Evolutionary conservation across 2,797 vertebrate species (phyloP).

Genomic region (Malacoctenus gilli): DNA sequence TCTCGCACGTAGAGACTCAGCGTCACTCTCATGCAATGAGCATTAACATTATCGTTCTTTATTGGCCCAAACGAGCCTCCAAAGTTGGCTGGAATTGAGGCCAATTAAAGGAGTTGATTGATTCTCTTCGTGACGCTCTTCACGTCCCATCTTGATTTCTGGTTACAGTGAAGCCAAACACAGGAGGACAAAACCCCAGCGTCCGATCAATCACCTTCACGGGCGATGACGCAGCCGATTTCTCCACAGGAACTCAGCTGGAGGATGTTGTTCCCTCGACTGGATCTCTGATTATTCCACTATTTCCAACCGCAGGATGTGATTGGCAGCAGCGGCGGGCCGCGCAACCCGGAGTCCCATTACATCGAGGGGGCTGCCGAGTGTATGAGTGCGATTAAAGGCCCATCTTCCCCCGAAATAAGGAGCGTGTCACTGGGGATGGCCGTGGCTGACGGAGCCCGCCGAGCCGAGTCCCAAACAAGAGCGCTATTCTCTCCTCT

Average conservation of each 20-base stretch:
- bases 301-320: no score
- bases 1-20: slow-evolving; percentile 47
- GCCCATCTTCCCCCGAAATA: slow-evolving; percentile 68
- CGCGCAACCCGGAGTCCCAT: slow-evolving; percentile 62
- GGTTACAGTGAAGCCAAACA: no score
- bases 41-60: no score
- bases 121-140: slow-evolving; percentile 37
- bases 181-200: no score
- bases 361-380: slow-evolving; percentile 58
- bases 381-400: slow-evolving; percentile 69
- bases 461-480: slow-evolving; percentile 53
- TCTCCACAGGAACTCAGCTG: no score
- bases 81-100: slow-evolving; percentile 64
- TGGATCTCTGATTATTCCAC: no score
- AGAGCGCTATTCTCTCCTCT: slow-evolving; percentile 65
- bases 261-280: no score
- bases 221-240: no score
- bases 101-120: slow-evolving; percentile 68
- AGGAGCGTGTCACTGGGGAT: slow-evolving; percentile 57
- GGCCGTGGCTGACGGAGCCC: slow-evolving; percentile 57
- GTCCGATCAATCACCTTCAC: no score
- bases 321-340: slow-evolving; percentile 61
- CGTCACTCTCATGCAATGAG: slow-evolving; percentile 53
- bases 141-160: no score
- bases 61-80: slow-evolving; percentile 69